Conservation (phyloP, 2,888 invertebrate genomes). For the Lepidocyrtoides sp. region DNA sequence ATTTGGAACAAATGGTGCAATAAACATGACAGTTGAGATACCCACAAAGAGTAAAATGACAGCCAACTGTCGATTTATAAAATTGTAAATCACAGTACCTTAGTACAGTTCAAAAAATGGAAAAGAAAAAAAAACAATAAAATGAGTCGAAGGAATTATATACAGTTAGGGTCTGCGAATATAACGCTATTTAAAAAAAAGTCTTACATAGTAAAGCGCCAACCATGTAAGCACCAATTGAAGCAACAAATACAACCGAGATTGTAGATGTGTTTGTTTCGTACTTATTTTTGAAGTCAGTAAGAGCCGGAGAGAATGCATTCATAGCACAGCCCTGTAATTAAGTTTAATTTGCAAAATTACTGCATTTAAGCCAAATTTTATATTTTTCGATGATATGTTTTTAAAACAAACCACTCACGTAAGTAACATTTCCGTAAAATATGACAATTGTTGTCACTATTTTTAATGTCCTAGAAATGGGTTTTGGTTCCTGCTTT, state of each 20-base stretch:
- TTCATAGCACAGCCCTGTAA: conserved; percentile 73
- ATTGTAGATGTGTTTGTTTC: conserved; percentile 57
- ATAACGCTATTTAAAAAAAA: not conserved
- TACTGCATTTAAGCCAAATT: not conserved
- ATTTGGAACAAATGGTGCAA: conserved; percentile 70
- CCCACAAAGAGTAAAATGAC: conserved; percentile 61
- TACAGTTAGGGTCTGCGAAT: too few species aligned
- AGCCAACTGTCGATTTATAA: conserved; percentile 77
- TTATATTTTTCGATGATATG: not conserved
- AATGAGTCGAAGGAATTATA: too few species aligned
- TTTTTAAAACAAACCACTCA: conserved; percentile 29
- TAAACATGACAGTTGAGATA: conserved; percentile 58
- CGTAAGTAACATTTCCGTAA: conserved; percentile 69
- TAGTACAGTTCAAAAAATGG: too few species aligned
- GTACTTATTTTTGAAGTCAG: conserved; percentile 75
- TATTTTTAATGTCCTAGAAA: conserved; percentile 45
- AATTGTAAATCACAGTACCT: conserved; percentile 77
- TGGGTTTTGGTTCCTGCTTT: not conserved
- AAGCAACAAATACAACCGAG: conserved; percentile 67
- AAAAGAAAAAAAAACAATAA: conserved; percentile 8
- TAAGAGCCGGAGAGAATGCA: conserved; percentile 67
- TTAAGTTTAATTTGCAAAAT: not conserved
- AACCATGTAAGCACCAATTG: conserved; percentile 50
- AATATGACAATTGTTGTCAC: conserved; percentile 69
- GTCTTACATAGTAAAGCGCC: conserved; percentile 77